Evolutionary conservation across 2,888 invertebrate species (phyloP), one percentile per base, ranked within the genome.

Genomic region (Galeruca laticollis): DNA sequence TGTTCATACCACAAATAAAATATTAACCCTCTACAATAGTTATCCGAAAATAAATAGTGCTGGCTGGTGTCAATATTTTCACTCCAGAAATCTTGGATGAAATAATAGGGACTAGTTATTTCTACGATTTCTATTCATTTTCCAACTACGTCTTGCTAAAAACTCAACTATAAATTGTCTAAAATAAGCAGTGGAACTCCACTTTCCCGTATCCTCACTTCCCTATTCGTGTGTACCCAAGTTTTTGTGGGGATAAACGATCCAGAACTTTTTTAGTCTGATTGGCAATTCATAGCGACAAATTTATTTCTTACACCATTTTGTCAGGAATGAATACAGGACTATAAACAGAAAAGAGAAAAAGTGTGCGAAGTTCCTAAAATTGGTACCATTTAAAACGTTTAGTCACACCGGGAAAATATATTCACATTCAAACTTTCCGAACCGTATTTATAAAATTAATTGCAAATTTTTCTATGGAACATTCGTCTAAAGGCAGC

Each of bases 221-320:
- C 47, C 18, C 15, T 47, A 47, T 47, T 47, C 47, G 15, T 15
- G 47, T 47, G 15, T 47, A 47, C 47, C 15, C 15, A 47, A 47
- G 15, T 15, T 47, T 47, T 47, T 47, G 15, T 18, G 15, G 47
- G 47, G 18, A 47, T 47, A 18, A 47, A 47, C 15, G 47, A 8
- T 47, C 47, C 47, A 47, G 47, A 47, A 47, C 47, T 47, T 47
- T 47, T 18, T 47, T 47, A 47, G 15, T 47, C 47, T 47, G 47
- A 47, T 47, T 47, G 47, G 47, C 47, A 47, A 47, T 15, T 47
- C 47, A 15, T 18, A 47, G 18, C 47, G 15, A 47, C 18, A 15
- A 15, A 47, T 47, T 47, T 47, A 47, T 47, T 47, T 47, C 47
- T 47, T 47, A 9, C 5, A 47, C n/a, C 47, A 47, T 47, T 15